Percentiles rank a stretch among this genome's conserved stretches.
Evolutionary conservation across 2,797 vertebrate species (phyloP).

Genomic region (Enoplosus armatus): DNA sequence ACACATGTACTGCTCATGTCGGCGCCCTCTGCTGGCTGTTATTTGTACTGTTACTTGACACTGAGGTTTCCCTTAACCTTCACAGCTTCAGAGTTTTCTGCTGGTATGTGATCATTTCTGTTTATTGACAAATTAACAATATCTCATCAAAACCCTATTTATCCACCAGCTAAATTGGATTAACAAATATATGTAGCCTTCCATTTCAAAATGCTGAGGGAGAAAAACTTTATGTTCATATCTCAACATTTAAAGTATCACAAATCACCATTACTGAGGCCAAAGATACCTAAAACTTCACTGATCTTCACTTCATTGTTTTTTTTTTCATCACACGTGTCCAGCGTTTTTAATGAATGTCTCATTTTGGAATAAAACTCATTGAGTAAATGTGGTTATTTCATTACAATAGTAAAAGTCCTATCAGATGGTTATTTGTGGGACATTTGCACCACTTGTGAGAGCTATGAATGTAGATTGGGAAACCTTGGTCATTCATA

Average conservation of each 20-base stretch:
- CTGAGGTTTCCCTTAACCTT: constrained; percentile 50
- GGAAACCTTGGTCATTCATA: constrained; percentile 51
- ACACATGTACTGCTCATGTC: constrained; percentile 40
- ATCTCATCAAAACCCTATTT: not conserved
- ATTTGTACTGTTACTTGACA: constrained; percentile 67
- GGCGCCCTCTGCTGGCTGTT: constrained; percentile 74
- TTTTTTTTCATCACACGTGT: not conserved
- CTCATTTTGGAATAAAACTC: constrained; percentile 17
- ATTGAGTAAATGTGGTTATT: not conserved
- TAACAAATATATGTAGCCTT: not conserved
- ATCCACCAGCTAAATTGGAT: not conserved
- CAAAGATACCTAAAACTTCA: constrained; percentile 48
- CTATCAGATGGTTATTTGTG: not conserved
- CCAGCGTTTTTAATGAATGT: constrained; percentile 2
- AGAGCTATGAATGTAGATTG: constrained; percentile 43
- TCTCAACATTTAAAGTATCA: constrained; percentile 1
- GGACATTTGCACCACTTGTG: constrained; percentile 4
- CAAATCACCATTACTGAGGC: constrained; percentile 30
- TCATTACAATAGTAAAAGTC: not conserved
- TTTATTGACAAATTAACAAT: not conserved
- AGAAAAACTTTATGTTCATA: not conserved
- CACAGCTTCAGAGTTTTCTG: constrained; percentile 13
- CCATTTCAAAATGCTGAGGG: not conserved
- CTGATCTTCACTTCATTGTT: not conserved
- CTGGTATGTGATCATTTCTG: not conserved